A percentile compares a stretch with the other conserved stretches of the same genome.
Evolutionary conservation across 2,797 vertebrate species (phyloP).

Genomic region (Trichosurus vulpecula): DNA sequence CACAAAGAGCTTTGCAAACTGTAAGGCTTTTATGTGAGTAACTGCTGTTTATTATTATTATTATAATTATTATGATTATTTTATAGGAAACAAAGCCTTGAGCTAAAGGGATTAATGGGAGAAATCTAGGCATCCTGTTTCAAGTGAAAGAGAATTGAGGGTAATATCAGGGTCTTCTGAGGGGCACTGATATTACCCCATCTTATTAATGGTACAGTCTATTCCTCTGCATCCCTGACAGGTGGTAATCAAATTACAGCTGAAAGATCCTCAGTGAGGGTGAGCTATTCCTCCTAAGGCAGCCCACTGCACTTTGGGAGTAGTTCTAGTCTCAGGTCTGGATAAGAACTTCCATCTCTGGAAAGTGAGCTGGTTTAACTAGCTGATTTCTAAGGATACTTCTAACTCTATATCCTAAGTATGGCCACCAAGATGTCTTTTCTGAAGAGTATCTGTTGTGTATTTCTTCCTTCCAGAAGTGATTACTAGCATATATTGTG

Average conservation of each 20-base stretch:
- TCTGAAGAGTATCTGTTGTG: neutral
- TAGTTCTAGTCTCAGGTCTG: neutral
- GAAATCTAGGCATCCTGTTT: neutral
- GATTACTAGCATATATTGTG: neutral
- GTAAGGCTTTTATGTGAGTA: neutral
- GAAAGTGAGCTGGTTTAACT: neutral
- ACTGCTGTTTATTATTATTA: neutral
- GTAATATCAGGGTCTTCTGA: neutral
- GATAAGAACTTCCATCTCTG: neutral
- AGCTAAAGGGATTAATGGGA: neutral
- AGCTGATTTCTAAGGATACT: neutral
- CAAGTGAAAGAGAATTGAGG: neutral
- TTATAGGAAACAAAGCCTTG: neutral
- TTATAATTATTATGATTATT: neutral
- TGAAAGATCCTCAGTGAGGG: neutral
- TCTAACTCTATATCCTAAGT: neutral
- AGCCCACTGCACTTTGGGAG: neutral
- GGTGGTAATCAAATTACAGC: neutral
- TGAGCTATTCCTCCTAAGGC: neutral
- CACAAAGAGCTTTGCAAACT: neutral
- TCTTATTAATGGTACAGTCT: neutral
- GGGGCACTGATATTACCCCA: neutral
- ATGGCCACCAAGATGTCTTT: neutral
- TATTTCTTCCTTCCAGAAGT: neutral
- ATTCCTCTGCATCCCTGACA: neutral